Conservation (phyloP, 2,113 vertebrate species). For the Prietella phreatophila region DNA sequence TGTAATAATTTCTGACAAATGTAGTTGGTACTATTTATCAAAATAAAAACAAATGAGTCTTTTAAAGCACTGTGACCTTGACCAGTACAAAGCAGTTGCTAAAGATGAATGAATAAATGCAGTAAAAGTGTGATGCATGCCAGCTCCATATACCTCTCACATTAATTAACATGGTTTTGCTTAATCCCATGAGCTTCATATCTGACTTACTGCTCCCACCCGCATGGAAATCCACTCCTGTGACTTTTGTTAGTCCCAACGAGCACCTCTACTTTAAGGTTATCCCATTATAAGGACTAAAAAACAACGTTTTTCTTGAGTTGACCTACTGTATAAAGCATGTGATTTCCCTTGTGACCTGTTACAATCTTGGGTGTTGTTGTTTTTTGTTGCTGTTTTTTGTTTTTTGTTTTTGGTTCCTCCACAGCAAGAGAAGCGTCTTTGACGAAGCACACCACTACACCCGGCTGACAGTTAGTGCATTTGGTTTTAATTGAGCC, state of each 20-base stretch:
- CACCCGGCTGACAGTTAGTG: constrained; percentile 72
- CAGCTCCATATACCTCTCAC: neutral
- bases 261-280: neutral
- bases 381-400: neutral
- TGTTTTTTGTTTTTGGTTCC: no score
- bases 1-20: neutral
- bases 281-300: neutral
- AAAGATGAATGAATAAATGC: neutral
- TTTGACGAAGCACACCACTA: constrained; percentile 69
- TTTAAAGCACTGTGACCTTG: neutral
- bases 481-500: constrained; percentile 76
- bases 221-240: neutral
- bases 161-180: neutral
- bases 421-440: constrained; percentile 45
- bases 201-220: neutral
- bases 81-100: neutral
- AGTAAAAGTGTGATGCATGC: neutral
- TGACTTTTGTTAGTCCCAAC: neutral
- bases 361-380: constrained; percentile 10
- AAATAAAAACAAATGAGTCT: neutral
- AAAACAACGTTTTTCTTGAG: neutral
- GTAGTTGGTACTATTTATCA: neutral
- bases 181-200: neutral
- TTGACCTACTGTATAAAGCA: constrained; percentile 3
- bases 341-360: constrained; percentile 35